phyloP scores from a whole-genome alignment of 2,113 vertebrate genomes.

The Malurus cyaneus region DNA sequence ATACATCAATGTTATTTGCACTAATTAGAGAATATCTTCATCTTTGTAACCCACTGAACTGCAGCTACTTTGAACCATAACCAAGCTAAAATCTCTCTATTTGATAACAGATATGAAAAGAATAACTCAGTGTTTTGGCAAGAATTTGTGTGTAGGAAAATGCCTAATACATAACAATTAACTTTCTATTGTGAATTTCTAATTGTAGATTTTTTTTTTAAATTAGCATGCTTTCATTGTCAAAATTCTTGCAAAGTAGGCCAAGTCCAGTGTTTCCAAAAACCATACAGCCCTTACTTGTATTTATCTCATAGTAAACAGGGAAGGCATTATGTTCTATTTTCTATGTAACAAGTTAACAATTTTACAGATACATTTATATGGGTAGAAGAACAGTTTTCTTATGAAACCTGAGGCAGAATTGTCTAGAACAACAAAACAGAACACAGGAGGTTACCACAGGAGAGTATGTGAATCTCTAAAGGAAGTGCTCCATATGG shows the following conservation, averaged over 20 bases:
- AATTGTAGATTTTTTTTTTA: neutral
- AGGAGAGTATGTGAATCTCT: neutral
- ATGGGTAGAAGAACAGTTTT: neutral
- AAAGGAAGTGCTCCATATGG: neutral
- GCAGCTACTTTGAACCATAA: neutral
- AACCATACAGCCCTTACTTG: neutral
- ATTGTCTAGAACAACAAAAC: neutral
- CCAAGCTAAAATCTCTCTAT: neutral
- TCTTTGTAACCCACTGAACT: neutral
- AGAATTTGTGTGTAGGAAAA: neutral
- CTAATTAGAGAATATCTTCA: neutral
- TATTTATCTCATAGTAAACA: neutral
- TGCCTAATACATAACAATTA: neutral
- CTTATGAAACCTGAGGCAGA: neutral
- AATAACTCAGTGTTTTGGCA: neutral
- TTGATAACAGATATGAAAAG: neutral
- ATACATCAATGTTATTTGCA: neutral
- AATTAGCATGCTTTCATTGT: neutral
- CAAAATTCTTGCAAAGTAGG: neutral
- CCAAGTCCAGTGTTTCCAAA: neutral
- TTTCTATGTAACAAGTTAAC: neutral
- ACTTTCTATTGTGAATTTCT: neutral
- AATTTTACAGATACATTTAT: neutral
- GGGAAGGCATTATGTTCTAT: neutral
- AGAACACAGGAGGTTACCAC: neutral